Percentiles rank a stretch among this genome's conserved stretches.
Conservation (phyloP, 2,797 vertebrate species). For the Sardinella longiceps region DNA sequence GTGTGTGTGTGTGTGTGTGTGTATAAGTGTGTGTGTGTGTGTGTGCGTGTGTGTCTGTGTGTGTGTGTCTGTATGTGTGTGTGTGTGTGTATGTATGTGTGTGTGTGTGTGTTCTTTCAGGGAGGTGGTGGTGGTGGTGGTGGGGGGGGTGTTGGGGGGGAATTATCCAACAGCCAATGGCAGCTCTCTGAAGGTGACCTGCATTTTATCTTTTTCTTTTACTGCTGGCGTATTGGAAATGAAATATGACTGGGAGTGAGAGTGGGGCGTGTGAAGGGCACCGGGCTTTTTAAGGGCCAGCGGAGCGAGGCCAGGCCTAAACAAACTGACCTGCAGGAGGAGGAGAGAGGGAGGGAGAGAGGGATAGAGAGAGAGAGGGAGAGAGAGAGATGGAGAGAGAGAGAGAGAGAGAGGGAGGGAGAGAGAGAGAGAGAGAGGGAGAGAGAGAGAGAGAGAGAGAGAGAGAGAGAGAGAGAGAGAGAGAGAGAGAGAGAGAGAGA, state of each 20-base stretch:
- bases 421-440: not conserved
- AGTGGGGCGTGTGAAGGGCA: conserved; percentile 56
- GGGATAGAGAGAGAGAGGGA: not conserved
- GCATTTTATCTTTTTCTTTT: conserved; percentile 65
- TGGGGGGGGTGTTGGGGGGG: conserved; percentile 37
- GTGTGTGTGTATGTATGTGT: not conserved
- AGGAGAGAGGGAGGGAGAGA: not conserved
- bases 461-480: too few species aligned
- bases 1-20: not conserved
- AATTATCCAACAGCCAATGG: conserved; percentile 61
- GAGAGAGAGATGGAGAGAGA: not conserved
- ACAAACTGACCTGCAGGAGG: conserved; percentile 53
- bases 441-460: not conserved
- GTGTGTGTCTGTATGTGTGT: not conserved
- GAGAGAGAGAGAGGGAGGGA: not conserved
- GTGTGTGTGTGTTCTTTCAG: conserved; percentile 39
- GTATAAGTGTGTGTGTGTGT: conserved; percentile 24
- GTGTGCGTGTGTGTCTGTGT: too few species aligned
- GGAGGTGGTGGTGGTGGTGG: too few species aligned
- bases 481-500: not conserved
- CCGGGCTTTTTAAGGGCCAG: conserved; percentile 55
- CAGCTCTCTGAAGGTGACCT: conserved; percentile 66
- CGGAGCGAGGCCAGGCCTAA: conserved; percentile 53
- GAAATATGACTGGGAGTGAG: conserved; percentile 59
- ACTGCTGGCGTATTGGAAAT: conserved; percentile 60